Percentiles rank a stretch among this genome's conserved stretches.
These are phyloP conservation scores for Eustalomyia histrio DNA, from an alignment of 2,888 invertebrate species.

Conservation along the genomic window DNA sequence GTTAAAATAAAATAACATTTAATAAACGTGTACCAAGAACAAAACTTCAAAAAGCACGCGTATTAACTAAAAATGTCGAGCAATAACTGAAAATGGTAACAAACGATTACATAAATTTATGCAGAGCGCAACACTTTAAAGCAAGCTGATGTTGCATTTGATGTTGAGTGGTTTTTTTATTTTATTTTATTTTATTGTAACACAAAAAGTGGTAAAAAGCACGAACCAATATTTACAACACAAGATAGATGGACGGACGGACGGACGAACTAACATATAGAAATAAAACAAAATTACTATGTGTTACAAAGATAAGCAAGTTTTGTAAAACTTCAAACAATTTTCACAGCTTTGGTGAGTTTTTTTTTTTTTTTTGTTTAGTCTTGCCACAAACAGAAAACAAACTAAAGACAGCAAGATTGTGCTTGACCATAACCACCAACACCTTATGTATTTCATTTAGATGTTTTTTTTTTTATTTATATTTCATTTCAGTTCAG, in stretches of 20 bases:
- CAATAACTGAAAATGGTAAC: slow-evolving; percentile 74
- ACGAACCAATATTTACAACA: slow-evolving; percentile 63
- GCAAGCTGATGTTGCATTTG: slow-evolving; percentile 66
- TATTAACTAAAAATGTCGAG: slow-evolving; percentile 66
- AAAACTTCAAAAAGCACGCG: slow-evolving; percentile 66
- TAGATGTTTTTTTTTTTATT: slow-evolving; percentile 17
- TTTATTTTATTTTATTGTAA: slow-evolving; percentile 29
- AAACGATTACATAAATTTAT: slow-evolving; percentile 78
- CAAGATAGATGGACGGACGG: slow-evolving; percentile 16
- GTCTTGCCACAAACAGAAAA: not conserved
- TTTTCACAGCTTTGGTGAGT: slow-evolving; percentile 61
- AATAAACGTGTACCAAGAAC: slow-evolving; percentile 29
- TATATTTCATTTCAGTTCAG: too few species aligned
- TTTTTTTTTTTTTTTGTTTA: not conserved
- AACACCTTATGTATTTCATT: slow-evolving; percentile 45
- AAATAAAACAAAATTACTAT: slow-evolving; percentile 45
- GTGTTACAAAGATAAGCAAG: slow-evolving; percentile 38
- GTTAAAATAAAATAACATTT: slow-evolving; percentile 2
- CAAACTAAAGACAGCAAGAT: slow-evolving; percentile 45
- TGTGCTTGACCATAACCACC: slow-evolving; percentile 64
- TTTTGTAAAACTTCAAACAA: slow-evolving; percentile 52
- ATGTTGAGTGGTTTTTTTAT: slow-evolving; percentile 21
- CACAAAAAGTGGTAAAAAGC: slow-evolving; percentile 56
- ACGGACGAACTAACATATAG: slow-evolving; percentile 5
- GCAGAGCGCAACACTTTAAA: slow-evolving; percentile 76